Evolutionary conservation across 2,888 invertebrate genomes (phyloP), one percentile per base, ranked within the genome.

Genomic region (Onchidella celtica): DNA sequence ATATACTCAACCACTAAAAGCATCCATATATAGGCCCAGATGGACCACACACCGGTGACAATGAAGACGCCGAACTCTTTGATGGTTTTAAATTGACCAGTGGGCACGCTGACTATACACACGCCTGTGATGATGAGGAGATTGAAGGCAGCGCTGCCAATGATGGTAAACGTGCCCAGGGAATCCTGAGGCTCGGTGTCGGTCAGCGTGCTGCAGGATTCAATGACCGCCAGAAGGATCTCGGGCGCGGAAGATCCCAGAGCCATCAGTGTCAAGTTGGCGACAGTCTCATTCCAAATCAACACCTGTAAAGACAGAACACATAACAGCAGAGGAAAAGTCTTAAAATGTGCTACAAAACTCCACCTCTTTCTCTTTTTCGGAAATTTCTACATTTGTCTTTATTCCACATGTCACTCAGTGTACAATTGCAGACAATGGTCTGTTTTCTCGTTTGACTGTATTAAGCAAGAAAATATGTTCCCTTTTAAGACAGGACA

Each of bases 21-120:
- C 91, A 92, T 91, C 92, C 92, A 92, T n/a, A 92, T 74, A 82
- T 92, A 92, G 29, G 92, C 92, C 88, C 90, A 91, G 27, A 92
- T 85, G n/a, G 91, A 91, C 90, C 91, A 91, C 36, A 87, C 79
- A 14, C 91, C 87, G 29, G 92, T 92, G 78, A 91, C 79, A 24
- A 89, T 55, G 79, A 92, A 92, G 72, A 92, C 92, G 17, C 91
- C 91, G 77, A 91, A 87, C 84, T 91, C 92, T 73, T 88, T 87
- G 66, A 92, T 88, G 40, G 78, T 83, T 85, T 92, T 92, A 1
- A 85, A 77, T 2, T 86, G 70, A 11, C 88, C 87, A 36, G 83
- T 80, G 24, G 88, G 85, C 14, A 92, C 90, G 77, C 89, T 87
- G 24, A 90, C 84, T n/a, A 92, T 86, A 83, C 92, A 92, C 61